phyloP scores from a whole-genome alignment of 30 jellyfish, hydroid and myxozoan genomes.

The Cassiopea xamachana region DNA sequence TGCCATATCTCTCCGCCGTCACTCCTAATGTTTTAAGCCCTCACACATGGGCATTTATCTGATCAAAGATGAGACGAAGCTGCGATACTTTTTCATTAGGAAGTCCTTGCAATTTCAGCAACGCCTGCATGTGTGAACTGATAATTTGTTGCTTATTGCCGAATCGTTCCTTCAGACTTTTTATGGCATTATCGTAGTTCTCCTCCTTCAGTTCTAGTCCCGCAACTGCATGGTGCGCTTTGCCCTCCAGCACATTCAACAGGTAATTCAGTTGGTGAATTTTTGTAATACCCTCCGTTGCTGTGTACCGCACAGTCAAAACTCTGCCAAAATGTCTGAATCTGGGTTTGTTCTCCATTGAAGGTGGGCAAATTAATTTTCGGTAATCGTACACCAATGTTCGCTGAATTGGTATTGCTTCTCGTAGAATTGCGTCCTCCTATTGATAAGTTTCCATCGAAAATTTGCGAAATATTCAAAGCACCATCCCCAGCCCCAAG shows the following conservation, averaged over 20 bases:
- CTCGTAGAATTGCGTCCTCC: neutral
- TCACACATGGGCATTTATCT: neutral
- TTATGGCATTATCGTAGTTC: constrained; percentile 14
- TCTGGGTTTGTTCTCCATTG: neutral
- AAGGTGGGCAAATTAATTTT: neutral
- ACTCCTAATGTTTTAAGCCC: neutral
- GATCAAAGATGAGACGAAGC: neutral
- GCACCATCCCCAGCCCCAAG: neutral
- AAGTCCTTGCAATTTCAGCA: constrained; percentile 1
- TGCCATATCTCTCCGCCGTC: neutral
- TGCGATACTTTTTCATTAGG: neutral
- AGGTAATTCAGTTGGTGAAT: neutral
- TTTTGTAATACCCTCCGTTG: neutral
- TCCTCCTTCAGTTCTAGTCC: constrained; percentile 6
- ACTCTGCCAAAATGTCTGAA: neutral
- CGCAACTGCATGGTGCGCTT: neutral
- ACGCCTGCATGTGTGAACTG: constrained; percentile 8
- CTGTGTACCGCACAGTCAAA: neutral
- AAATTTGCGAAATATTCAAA: neutral
- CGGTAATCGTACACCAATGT: neutral
- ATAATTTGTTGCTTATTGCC: constrained; percentile 15
- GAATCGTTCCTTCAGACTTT: constrained; percentile 12
- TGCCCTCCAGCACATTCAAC: neutral
- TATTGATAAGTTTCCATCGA: neutral
- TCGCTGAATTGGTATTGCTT: neutral